Evolutionary conservation across 1,140 invertebrate genomes (phyloP).

Genomic region (Trichoplusia ni): DNA sequence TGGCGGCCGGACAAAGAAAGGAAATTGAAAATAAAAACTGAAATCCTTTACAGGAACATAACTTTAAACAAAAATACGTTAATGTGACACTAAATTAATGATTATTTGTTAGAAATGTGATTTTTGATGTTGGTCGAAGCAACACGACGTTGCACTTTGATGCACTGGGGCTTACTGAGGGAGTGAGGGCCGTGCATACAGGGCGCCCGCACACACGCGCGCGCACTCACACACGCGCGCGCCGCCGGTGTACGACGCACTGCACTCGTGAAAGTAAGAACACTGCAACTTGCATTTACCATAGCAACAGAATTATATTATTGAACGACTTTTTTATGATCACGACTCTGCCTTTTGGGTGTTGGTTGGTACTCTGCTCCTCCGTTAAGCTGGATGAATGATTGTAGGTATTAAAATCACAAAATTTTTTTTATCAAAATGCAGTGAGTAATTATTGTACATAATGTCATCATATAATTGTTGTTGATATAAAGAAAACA

Average conservation of each 20-base stretch:
- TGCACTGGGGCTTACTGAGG: constrained; percentile 65
- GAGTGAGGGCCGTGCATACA: constrained; percentile 60
- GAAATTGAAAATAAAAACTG: constrained; percentile 12
- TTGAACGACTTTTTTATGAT: constrained; percentile 4
- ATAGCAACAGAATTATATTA: constrained; percentile 23
- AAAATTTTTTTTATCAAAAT: no score
- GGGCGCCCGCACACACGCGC: constrained; percentile 52
- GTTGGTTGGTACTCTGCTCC: no score
- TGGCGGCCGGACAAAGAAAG: constrained; percentile 58
- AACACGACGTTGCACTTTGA: constrained; percentile 52
- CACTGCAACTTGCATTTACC: constrained; percentile 23
- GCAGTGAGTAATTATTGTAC: no score
- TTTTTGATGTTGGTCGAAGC: neutral
- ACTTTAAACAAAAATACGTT: neutral
- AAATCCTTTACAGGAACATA: constrained; percentile 6
- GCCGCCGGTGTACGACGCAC: neutral
- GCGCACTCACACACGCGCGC: constrained; percentile 35
- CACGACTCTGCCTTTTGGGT: constrained; percentile 1
- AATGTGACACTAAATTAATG: neutral
- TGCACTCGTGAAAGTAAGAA: constrained; percentile 16
- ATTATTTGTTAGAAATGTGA: neutral
- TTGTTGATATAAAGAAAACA: no score
- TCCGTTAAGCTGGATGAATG: no score
- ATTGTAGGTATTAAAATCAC: no score
- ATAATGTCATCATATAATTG: no score